phyloP scores from a whole-genome alignment of 1,140 invertebrate species.

The Pseudomyrmex dendroicus region DNA sequence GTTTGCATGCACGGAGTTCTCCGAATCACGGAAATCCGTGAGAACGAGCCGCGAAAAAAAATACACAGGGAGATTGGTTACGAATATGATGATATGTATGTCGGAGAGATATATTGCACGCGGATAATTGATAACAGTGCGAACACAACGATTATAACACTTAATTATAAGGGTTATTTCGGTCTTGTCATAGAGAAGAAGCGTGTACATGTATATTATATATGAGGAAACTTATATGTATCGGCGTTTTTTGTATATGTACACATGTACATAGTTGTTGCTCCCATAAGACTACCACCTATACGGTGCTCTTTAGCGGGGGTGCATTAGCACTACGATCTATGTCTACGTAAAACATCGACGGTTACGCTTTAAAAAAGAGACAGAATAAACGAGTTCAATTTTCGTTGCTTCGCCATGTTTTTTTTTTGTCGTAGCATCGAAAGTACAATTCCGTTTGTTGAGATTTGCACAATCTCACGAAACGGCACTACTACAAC shows the following conservation, averaged over 20 bases:
- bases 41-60: slow-evolving; percentile 42
- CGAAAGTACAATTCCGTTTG: slow-evolving; percentile 27
- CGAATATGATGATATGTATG: slow-evolving; percentile 16
- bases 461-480: slow-evolving; percentile 7
- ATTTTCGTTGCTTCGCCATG: slow-evolving; percentile 30
- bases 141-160: slow-evolving; percentile 22
- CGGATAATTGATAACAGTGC: slow-evolving; percentile 12
- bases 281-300: slow-evolving; percentile 80
- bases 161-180: slow-evolving; percentile 29
- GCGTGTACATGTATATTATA: not conserved
- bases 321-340: slow-evolving; percentile 78
- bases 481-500: not conserved
- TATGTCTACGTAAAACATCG: slow-evolving; percentile 77
- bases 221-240: not conserved
- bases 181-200: slow-evolving; percentile 28
- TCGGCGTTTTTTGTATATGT: slow-evolving; percentile 4
- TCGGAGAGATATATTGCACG: slow-evolving; percentile 16
- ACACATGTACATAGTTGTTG: slow-evolving; percentile 76
- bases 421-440: slow-evolving; percentile 10
- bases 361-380: slow-evolving; percentile 54
- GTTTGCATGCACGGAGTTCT: slow-evolving; percentile 38
- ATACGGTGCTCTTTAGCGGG: slow-evolving; percentile 71
- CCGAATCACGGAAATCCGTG: slow-evolving; percentile 48
- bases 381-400: slow-evolving; percentile 55
- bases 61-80: not conserved